Evolutionary conservation across 37 sponge, comb jelly and placozoan genomes (phyloP), one percentile per base, ranked within the genome.

Genomic region (Corticium candelabrum): DNA sequence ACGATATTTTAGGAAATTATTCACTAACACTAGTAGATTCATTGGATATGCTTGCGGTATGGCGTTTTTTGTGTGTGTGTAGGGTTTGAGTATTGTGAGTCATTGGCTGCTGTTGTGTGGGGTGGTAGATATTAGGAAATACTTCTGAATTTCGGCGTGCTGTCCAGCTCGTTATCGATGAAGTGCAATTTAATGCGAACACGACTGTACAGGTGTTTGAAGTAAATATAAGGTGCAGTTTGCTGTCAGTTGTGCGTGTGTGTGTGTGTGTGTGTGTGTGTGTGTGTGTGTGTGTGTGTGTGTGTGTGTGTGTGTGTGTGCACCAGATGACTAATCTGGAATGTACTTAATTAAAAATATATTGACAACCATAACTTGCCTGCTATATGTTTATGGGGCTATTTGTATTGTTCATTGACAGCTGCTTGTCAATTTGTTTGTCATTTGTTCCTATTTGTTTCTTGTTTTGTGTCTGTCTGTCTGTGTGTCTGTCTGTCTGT

Each of bases 161-260:
- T 1, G 90, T 94, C 3, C 74, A 90, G 56, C 69, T 89, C 33
- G 78, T 94, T 1, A 39, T 92, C 37, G 81, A 98, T 40, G 77
- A 85, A 3, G 93, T 94, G 34, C 78, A 86, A 34, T 98, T 98
- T 69, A 75, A 84, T 68, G 81, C 85, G 7, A 81, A 83, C 40
- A 73, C 85, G 0, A 98, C 93, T 41, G 95, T 98, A 3, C 95
- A 94, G 81, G 99, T 98, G 33, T 98, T 98, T 88, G 99, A 98
- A 72, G 94, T 86, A 1, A 92, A 85, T 33, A 98, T 98, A n/a
- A 87, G 96, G 93, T 92, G 67, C 27, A 71, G 21, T n/a, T n/a
- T n/a, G n/a, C n/a, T n/a, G n/a, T n/a, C n/a, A n/a, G n/a, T n/a
- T n/a, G n/a, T n/a, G n/a, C 56, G 5, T 43, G 11, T 11, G 56